Base-by-base conservation (phyloP, 2,888 invertebrate species). In the Hyles lineata region DNA sequence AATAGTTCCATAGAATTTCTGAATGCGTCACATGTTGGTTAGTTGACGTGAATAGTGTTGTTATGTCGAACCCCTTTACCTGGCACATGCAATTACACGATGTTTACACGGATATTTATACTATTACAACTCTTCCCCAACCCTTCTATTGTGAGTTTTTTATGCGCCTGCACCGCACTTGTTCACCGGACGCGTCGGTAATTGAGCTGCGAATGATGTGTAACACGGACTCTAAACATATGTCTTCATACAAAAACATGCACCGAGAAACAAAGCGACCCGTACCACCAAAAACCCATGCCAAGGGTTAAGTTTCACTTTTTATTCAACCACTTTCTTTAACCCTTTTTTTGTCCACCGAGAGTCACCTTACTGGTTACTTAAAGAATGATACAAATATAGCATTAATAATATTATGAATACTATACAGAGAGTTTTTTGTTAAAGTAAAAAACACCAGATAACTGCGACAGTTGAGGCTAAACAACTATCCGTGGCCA, bases 101-200 rank as follows among this genome's bases (percentile, higher is more conserved):
- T 93, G 89, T 91, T 94, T 94, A 94, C 92, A 93, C 92, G 93
- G 88, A 83, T 87, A 89, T 93, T 43, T 91, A 92, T 90, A 86
- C 85, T 82, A 88, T 87, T 87, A 87, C 87, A 91, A 91, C 90
- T 86, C 90, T 91, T 92, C 85, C 84, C 85, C 88, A 92, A 91
- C 92, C 91, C 92, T 92, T 92, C 90, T 79, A 89, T 92, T 93
- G 90, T 90, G 78, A 69, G 78, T 84, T 90, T 92, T 91, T 92
- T 90, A 77, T 87, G 80, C 80, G 80, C 63, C 50, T 77, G 75
- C 80, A 80, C 81, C 79, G 86, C 92, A 93, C 92, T 92, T 92
- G 92, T 83, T 79, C 83, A 77, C 84, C 88, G 86, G 88, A 89
- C 87, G 85, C 82, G 85, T 78, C 81, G 75, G 87, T 86, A 84